These are phyloP conservation scores for Harpalus rufipes DNA, from an alignment of 2,888 invertebrate genomes.

Conservation along the genomic window DNA sequence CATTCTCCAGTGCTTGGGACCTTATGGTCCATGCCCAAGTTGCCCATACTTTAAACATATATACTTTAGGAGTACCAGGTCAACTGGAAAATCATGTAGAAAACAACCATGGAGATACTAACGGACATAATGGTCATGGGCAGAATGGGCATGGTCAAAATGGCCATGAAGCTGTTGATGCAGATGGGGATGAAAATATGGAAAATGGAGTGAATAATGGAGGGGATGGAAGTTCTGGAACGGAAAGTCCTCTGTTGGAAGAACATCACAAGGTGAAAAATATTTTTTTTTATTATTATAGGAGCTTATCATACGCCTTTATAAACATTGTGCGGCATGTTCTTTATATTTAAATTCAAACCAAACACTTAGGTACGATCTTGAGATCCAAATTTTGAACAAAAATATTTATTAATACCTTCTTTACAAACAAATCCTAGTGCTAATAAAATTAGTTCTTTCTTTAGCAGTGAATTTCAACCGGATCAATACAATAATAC, in stretches of 20 bases:
- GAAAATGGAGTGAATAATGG: not conserved
- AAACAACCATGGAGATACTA: conserved; percentile 70
- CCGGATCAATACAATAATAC: too few species aligned
- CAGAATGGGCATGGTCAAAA: not conserved
- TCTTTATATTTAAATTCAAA: too few species aligned
- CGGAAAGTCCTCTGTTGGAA: conserved; percentile 5
- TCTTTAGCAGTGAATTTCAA: too few species aligned
- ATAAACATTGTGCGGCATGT: too few species aligned
- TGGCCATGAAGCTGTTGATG: not conserved
- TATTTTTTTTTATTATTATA: not conserved
- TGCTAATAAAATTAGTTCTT: too few species aligned
- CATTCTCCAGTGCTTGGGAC: conserved; percentile 84
- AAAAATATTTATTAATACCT: too few species aligned
- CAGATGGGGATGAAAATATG: not conserved
- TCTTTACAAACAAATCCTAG: too few species aligned
- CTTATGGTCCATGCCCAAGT: conserved; percentile 85
- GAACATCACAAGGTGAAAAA: conserved; percentile 5
- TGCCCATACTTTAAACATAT: conserved; percentile 84
- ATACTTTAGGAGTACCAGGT: conserved; percentile 79
- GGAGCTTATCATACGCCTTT: too few species aligned
- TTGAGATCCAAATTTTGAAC: too few species aligned
- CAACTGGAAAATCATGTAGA: conserved; percentile 5
- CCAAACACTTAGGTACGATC: too few species aligned
- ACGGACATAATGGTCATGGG: conserved; percentile 6
- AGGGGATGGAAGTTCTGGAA: conserved; percentile 18